Percentiles rank a stretch among this genome's conserved stretches.
Conservation (phyloP, 2,797 vertebrate species). For the Syngnathus acus region DNA sequence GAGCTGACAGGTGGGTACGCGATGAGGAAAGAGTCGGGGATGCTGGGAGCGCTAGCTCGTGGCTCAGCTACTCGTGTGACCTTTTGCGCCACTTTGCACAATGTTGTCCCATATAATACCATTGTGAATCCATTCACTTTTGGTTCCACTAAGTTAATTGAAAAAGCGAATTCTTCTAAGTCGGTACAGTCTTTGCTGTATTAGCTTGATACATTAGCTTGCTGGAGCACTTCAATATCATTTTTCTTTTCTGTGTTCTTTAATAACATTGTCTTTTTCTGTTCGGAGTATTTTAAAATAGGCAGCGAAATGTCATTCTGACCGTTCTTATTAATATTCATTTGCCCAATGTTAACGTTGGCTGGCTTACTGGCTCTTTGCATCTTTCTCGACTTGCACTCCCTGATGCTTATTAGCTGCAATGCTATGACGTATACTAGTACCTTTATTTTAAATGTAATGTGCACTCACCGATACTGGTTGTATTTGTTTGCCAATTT, state of each 20-base stretch:
- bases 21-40: slow-evolving; percentile 46
- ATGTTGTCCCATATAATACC: not conserved
- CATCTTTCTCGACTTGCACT: not conserved
- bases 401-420: not conserved
- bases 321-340: too few relatives aligned
- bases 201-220: slow-evolving; percentile 30
- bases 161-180: not conserved
- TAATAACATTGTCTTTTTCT: rapidly evolving
- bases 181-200: not conserved
- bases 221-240: slow-evolving; percentile 20
- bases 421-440: not conserved
- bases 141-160: not conserved
- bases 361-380: not conserved
- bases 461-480: not conserved
- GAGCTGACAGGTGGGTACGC: slow-evolving; percentile 58
- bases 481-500: not conserved
- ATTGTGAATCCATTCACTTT: not conserved
- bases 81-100: not conserved
- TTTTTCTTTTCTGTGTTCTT: not conserved
- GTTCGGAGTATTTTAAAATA: not conserved
- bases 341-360: not conserved
- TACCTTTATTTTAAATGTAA: not conserved
- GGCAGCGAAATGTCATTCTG: not conserved
- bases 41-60: slow-evolving; percentile 13
- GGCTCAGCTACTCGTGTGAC: slow-evolving; percentile 2